Conservation (phyloP, 2,113 vertebrate genomes). For the Macheiramphus alcinus region DNA sequence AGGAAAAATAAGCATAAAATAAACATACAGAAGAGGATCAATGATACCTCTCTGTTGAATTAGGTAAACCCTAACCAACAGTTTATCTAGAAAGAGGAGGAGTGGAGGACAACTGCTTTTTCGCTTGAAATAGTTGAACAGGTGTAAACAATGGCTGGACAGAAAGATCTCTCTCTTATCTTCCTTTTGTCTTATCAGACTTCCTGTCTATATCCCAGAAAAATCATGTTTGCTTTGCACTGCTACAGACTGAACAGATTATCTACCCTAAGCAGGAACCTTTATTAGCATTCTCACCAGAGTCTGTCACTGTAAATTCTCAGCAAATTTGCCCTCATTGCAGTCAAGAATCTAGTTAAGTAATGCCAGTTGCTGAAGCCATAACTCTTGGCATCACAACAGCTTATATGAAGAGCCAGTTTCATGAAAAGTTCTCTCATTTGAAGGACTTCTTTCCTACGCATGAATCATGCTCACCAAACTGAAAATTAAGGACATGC, state of each 20-base stretch:
- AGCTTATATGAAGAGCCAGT: neutral
- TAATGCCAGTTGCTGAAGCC: neutral
- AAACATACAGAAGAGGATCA: neutral
- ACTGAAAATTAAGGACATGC: slow-evolving; percentile 27
- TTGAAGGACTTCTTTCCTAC: slow-evolving; percentile 6
- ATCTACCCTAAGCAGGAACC: neutral
- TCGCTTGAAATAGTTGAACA: neutral
- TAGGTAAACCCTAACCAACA: neutral
- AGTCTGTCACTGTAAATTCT: neutral
- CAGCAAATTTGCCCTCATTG: neutral
- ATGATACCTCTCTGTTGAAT: neutral
- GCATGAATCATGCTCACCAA: neutral
- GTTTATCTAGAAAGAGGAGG: neutral
- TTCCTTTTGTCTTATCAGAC: neutral
- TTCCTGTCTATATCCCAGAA: neutral
- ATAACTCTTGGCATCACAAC: neutral
- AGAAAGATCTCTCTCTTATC: neutral
- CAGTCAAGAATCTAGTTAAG: neutral
- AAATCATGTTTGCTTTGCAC: neutral
- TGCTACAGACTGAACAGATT: neutral
- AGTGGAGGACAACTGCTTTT: neutral
- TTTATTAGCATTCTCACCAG: neutral
- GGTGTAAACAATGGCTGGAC: neutral
- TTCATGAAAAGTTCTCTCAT: neutral
- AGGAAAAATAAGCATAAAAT: neutral